Evolutionary conservation across 2,888 invertebrate species (phyloP).

Genomic region (Cheilosia grossa): DNA sequence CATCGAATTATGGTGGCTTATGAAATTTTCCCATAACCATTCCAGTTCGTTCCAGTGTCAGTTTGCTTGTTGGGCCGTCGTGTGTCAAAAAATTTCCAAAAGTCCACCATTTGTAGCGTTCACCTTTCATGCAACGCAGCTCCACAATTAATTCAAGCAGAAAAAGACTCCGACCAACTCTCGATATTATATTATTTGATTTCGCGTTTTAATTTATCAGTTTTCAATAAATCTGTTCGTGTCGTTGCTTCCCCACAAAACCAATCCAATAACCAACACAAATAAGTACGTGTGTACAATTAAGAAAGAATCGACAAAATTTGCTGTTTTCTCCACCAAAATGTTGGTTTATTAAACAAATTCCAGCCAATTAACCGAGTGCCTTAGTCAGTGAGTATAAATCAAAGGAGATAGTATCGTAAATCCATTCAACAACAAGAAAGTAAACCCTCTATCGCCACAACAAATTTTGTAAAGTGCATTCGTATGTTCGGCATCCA

Average conservation of each 20-base stretch:
- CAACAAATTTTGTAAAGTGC: constrained; percentile 53
- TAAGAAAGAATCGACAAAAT: constrained; percentile 22
- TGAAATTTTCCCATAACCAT: constrained; percentile 1
- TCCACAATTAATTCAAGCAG: constrained; percentile 42
- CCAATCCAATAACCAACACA: constrained; percentile 6
- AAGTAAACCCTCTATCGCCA: constrained; percentile 20
- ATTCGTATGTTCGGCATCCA: constrained; percentile 50
- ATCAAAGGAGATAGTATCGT: constrained; percentile 33
- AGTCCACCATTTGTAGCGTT: constrained; percentile 75
- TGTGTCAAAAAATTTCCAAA: constrained; percentile 73
- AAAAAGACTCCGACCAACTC: constrained; percentile 57
- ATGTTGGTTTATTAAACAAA: constrained; percentile 41
- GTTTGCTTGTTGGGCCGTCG: constrained; percentile 62
- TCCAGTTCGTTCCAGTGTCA: constrained; percentile 65
- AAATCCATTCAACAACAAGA: constrained; percentile 34
- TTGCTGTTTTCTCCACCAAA: constrained; percentile 19
- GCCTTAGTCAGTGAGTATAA: constrained; percentile 64
- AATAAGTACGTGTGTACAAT: constrained; percentile 61
- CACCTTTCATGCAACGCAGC: constrained; percentile 73
- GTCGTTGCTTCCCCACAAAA: constrained; percentile 12
- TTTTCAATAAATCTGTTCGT: constrained; percentile 34
- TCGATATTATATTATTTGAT: constrained; percentile 32
- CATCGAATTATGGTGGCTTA: constrained; percentile 15
- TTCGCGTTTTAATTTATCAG: constrained; percentile 33
- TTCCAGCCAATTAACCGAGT: constrained; percentile 49